Evolutionary conservation across 2,888 invertebrate species (phyloP), one percentile per base, ranked within the genome.

Genomic region (Empis stercorea): DNA sequence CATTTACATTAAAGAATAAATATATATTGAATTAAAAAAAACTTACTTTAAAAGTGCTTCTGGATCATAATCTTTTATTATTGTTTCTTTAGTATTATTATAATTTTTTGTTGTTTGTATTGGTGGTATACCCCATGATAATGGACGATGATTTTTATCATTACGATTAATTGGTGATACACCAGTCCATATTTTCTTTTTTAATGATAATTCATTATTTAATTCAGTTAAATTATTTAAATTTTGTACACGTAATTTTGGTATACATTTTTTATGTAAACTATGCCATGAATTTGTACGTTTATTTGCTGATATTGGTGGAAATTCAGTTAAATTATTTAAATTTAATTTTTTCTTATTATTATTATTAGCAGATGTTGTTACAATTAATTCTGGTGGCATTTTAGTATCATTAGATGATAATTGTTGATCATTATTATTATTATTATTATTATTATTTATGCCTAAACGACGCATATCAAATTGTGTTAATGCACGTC

Each of bases 171-270:
- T 57, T 71, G 75, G 53, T 70, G 73, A 55, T 49, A 67, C 55
- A 6, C 84, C 84, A 3, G 79, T 80, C 87, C 87, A 87, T 42
- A 86, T 73, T 66, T 81, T 81, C 62, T 79, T 81, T 59, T 80
- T 81, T 27, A 86, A 61, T 1, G 81, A 74, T 7, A 86, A 64
- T 34, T 52, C 50, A 41, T 45, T 38, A 36, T 44, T 17, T 7
- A 17, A 16, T 10, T 16, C 15, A 14, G n/a, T 16, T 20, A 44
- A 23, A 38, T 43, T 44, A 44, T 48, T 48, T 17, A 46, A 20
- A 48, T 48, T 49, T 17, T 48, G 46, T 15, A 42, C 30, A 46
- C 52, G 60, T 14, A 53, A 52, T 52, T 56, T 57, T 5, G 57
- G 53, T 6, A 59, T 56, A 54, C 58, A 51, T 49, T 57, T 48